Conservation (phyloP, 2,797 vertebrate genomes). For the Takifugu ocellatus region DNA sequence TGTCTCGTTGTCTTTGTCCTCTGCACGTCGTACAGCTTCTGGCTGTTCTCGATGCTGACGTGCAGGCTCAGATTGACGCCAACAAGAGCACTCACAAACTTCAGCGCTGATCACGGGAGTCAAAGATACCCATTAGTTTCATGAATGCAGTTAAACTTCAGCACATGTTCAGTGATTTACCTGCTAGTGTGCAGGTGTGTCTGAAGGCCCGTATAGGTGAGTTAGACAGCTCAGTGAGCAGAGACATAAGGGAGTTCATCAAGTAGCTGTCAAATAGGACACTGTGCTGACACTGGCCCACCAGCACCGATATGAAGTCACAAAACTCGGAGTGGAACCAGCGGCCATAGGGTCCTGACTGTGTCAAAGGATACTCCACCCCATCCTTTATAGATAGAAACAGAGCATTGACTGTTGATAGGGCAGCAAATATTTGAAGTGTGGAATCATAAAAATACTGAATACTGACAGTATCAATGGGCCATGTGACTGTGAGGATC, state of each 20-base stretch:
- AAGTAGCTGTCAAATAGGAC: conserved; percentile 86
- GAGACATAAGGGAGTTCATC: conserved; percentile 84
- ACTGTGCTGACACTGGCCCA: conserved; percentile 84
- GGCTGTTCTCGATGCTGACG: conserved; percentile 78
- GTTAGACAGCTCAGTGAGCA: conserved; percentile 85
- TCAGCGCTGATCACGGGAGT: conserved; percentile 73
- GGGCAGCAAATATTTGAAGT: not conserved
- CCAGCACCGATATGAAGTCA: conserved; percentile 86
- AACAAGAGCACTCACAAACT: conserved; percentile 83
- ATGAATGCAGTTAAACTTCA: not conserved
- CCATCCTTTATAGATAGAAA: conserved; percentile 71
- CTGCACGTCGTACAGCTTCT: conserved; percentile 82
- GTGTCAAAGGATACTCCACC: conserved; percentile 84
- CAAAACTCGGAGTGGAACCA: conserved; percentile 89
- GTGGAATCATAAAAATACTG: not conserved
- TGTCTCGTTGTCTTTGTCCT: conserved; percentile 71
- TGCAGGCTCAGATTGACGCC: conserved; percentile 79
- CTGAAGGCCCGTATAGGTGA: conserved; percentile 86
- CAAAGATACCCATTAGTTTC: not conserved
- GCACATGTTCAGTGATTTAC: conserved; percentile 48
- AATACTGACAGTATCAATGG: conserved; percentile 80
- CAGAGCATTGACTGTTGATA: not conserved
- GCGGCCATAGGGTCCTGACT: conserved; percentile 83
- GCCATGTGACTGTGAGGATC: conserved; percentile 95
- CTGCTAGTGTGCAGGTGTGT: conserved; percentile 91